Percentiles rank a stretch among this genome's conserved stretches.
phyloP scores from a whole-genome alignment of 2,113 vertebrate species.

The Pituophis catenifer region DNA sequence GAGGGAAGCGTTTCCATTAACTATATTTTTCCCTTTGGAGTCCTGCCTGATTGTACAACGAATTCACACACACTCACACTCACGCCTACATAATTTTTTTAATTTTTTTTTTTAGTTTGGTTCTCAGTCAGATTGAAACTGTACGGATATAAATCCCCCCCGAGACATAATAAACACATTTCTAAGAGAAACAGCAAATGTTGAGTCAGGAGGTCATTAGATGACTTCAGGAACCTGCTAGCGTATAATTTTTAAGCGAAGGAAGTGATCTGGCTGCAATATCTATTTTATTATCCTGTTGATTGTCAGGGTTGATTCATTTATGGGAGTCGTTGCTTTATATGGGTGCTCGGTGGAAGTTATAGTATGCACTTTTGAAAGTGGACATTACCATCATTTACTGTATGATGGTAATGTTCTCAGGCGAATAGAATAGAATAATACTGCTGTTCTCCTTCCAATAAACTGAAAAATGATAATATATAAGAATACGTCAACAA shows the following conservation, averaged over 20 bases:
- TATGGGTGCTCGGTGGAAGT: not conserved
- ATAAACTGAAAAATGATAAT: not conserved
- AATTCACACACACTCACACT: not conserved
- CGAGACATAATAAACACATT: not conserved
- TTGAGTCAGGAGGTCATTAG: not conserved
- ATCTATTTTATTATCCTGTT: not conserved
- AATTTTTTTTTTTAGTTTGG: not conserved
- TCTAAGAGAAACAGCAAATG: not conserved
- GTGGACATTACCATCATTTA: not conserved
- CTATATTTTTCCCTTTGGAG: not conserved
- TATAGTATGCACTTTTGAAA: not conserved
- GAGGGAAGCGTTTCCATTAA: constrained; percentile 21
- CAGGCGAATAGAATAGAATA: not conserved
- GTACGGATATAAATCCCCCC: not conserved
- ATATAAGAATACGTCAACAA: not conserved
- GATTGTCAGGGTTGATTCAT: not conserved
- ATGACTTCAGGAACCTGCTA: not conserved
- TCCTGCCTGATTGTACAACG: not conserved
- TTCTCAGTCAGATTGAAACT: not conserved
- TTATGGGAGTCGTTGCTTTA: not conserved
- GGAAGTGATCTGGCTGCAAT: not conserved
- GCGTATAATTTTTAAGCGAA: not conserved
- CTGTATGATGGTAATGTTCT: not conserved
- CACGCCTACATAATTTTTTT: not conserved
- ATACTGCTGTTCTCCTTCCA: not conserved